Conservation (phyloP, 1,140 invertebrate genomes). For the Mycetomoellerius zeteki region DNA sequence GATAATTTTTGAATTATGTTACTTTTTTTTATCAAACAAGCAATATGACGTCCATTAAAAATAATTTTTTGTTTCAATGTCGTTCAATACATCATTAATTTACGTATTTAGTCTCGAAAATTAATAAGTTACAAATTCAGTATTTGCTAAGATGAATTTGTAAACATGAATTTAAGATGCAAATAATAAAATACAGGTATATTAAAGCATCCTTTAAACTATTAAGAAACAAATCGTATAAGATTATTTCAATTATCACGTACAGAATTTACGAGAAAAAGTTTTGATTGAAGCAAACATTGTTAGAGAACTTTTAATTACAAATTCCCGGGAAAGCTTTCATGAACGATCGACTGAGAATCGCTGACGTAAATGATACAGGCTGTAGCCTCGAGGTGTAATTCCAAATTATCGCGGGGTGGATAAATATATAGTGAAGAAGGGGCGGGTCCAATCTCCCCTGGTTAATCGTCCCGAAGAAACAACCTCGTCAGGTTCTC, state of each 20-base stretch:
- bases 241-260: conserved; percentile 16
- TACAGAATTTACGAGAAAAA: conserved; percentile 29
- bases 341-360: conserved; percentile 7
- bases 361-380: conserved; percentile 49
- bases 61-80: not conserved
- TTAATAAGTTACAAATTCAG: not conserved
- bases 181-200: not conserved
- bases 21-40: not conserved
- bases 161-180: not conserved
- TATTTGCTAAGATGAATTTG: not conserved
- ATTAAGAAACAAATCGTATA: conserved; percentile 1
- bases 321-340: not conserved
- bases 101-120: not conserved
- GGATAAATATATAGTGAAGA: conserved; percentile 52
- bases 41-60: not conserved
- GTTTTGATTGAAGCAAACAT: conserved; percentile 10
- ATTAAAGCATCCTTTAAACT: not conserved
- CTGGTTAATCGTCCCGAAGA: conserved; percentile 41
- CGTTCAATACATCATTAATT: not conserved
- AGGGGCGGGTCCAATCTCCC: conserved; percentile 33
- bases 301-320: conserved; percentile 40
- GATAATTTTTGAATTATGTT: too few species aligned
- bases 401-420: conserved; percentile 45
- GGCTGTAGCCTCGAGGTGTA: conserved; percentile 40
- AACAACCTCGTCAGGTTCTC: conserved; percentile 56